Percentiles rank a stretch among this genome's conserved stretches.
phyloP scores from a whole-genome alignment of 2,113 vertebrate genomes.

The human (Homo sapiens) region DNA sequence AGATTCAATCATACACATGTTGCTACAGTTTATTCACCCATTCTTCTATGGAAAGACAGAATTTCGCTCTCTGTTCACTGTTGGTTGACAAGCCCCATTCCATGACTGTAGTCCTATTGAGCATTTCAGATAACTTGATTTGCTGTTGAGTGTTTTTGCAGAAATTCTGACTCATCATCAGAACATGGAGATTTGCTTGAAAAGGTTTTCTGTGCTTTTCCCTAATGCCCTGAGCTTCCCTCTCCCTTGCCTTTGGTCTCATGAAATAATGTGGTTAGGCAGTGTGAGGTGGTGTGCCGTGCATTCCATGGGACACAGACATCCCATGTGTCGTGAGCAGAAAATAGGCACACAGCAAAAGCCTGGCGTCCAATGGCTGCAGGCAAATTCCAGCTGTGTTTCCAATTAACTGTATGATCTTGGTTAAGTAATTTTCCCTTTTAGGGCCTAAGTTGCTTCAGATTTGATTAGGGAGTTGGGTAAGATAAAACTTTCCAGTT shows the following conservation, averaged over 20 bases:
- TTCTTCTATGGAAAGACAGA: constrained; percentile 52
- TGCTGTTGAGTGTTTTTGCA: constrained; percentile 77
- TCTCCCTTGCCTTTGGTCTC: not conserved
- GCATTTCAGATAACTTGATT: constrained; percentile 80
- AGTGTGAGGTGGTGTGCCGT: not conserved
- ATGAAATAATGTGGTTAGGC: not conserved
- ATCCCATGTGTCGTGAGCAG: not conserved
- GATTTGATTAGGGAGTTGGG: not conserved
- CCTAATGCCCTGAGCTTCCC: not conserved
- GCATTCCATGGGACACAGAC: not conserved
- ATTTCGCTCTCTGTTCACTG: constrained; percentile 69
- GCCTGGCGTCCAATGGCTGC: not conserved
- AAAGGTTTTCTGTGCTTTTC: not conserved
- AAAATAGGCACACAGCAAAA: not conserved
- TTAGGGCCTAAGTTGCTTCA: not conserved
- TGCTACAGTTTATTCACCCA: not conserved
- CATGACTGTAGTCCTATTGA: constrained; percentile 73
- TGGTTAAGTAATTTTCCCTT: not conserved
- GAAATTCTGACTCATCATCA: constrained; percentile 75
- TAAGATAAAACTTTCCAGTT: not conserved
- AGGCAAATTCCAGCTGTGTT: not conserved
- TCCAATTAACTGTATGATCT: not conserved
- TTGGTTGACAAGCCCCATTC: constrained; percentile 75
- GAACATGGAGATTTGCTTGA: constrained; percentile 67
- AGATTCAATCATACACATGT: not conserved